Percentiles rank a stretch among this genome's conserved stretches.
These are phyloP conservation scores for Emmelina monodactyla DNA, from an alignment of 2,888 invertebrate species.

Conservation along the genomic window DNA sequence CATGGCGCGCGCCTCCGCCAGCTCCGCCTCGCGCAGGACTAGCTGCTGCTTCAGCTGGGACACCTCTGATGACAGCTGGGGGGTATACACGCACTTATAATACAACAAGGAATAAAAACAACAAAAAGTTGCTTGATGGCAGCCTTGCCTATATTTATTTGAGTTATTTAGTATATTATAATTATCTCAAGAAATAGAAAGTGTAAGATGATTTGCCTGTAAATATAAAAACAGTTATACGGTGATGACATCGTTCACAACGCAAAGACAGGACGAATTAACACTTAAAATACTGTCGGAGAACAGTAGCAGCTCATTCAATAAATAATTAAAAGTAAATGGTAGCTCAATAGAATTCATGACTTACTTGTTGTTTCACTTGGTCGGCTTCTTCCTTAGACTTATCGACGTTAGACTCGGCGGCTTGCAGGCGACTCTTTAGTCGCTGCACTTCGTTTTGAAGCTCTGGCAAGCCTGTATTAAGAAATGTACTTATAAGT, in stretches of 20 bases:
- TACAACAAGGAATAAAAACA: constrained; percentile 8
- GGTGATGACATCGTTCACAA: too few relatives aligned
- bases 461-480: constrained; percentile 45
- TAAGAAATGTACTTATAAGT: too few relatives aligned
- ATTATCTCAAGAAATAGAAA: too few relatives aligned
- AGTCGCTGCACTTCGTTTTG: constrained; percentile 57
- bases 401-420: constrained; percentile 40
- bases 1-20: constrained; percentile 41
- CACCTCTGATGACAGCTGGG: constrained; percentile 34
- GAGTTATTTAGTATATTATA: too few relatives aligned
- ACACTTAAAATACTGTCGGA: too few relatives aligned
- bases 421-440: constrained; percentile 35
- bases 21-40: constrained; percentile 32
- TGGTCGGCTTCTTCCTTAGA: constrained; percentile 60
- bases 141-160: too few relatives aligned
- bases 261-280: too few relatives aligned
- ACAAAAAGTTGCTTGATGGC: not conserved
- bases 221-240: too few relatives aligned
- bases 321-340: not conserved
- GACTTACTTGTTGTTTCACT: constrained; percentile 41
- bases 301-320: too few relatives aligned
- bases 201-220: too few relatives aligned
- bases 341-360: not conserved
- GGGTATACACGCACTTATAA: too few relatives aligned
- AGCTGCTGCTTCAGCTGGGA: constrained; percentile 31